Percentiles rank a stretch among this genome's conserved stretches.
phyloP scores from a whole-genome alignment of 1,140 invertebrate genomes.

The Trichonephila clavata region DNA sequence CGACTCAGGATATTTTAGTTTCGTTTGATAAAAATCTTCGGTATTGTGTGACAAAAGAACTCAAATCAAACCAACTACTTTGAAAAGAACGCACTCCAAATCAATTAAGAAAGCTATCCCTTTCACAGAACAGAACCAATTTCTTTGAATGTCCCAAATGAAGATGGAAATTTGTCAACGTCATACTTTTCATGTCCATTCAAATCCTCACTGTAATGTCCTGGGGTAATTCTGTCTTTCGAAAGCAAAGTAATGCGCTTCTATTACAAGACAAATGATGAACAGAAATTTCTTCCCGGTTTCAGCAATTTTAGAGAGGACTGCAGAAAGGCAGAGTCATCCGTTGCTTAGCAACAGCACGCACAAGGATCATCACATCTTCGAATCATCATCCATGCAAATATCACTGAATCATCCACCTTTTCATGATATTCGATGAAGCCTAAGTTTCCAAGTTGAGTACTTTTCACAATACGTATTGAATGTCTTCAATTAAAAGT shows the following conservation, averaged over 20 bases:
- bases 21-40: neutral
- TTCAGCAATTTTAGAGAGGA: slow-evolving; percentile 10
- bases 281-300: neutral
- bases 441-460: neutral
- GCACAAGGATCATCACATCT: neutral
- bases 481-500: neutral
- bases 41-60: neutral
- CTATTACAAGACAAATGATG: neutral
- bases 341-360: slow-evolving; percentile 16
- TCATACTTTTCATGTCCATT: neutral
- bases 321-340: neutral
- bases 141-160: neutral
- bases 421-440: neutral
- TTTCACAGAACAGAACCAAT: neutral
- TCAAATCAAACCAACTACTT: neutral
- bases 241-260: neutral
- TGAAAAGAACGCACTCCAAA: too few relatives aligned
- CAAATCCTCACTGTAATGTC: neutral
- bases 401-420: neutral
- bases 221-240: neutral
- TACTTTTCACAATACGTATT: neutral
- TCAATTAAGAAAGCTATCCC: too few relatives aligned
- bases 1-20: neutral
- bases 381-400: slow-evolving; percentile 26
- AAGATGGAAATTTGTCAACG: neutral